Conservation (phyloP, 53 echinoderm and acorn worm species). For the Crossaster papposus region DNA sequence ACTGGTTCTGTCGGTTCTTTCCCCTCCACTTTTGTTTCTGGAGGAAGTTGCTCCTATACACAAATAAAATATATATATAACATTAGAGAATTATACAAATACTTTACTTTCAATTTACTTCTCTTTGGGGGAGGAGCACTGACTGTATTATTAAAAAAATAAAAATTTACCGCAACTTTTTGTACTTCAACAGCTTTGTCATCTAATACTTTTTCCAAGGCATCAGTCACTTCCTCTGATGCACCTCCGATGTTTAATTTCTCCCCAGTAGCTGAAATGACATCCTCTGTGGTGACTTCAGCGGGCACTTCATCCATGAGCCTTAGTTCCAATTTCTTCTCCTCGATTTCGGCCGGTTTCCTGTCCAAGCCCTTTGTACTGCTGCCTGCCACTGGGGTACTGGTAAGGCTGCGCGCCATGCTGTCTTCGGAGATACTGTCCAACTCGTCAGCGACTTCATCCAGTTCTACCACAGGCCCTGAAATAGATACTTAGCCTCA, state of each 20-base stretch:
- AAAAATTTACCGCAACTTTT: slow-evolving; percentile 32
- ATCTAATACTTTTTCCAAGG: slow-evolving; percentile 27
- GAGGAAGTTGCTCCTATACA: slow-evolving; percentile 30
- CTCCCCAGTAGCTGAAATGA: slow-evolving; percentile 48
- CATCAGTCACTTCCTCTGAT: slow-evolving; percentile 16
- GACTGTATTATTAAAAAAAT: neutral
- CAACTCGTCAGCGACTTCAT: slow-evolving; percentile 83
- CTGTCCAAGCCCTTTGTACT: slow-evolving; percentile 11
- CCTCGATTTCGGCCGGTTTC: neutral
- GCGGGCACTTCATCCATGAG: neutral
- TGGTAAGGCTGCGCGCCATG: slow-evolving; percentile 36
- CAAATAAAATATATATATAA: no score
- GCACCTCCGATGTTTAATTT: slow-evolving; percentile 37
- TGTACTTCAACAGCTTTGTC: slow-evolving; percentile 16
- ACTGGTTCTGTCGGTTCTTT: slow-evolving; percentile 14
- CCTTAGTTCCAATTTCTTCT: neutral
- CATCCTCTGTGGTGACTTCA: slow-evolving; percentile 31
- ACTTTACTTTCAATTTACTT: neutral
- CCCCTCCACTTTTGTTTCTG: slow-evolving; percentile 32
- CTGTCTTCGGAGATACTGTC: slow-evolving; percentile 79
- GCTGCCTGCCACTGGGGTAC: slow-evolving; percentile 29
- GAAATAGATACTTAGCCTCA: neutral
- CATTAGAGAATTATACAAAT: neutral
- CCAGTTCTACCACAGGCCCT: slow-evolving; percentile 95
- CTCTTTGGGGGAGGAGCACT: neutral